A percentile compares a stretch with the other conserved stretches of the same genome.
phyloP scores from a whole-genome alignment of 2,113 vertebrate genomes.

The Gila orcuttii region DNA sequence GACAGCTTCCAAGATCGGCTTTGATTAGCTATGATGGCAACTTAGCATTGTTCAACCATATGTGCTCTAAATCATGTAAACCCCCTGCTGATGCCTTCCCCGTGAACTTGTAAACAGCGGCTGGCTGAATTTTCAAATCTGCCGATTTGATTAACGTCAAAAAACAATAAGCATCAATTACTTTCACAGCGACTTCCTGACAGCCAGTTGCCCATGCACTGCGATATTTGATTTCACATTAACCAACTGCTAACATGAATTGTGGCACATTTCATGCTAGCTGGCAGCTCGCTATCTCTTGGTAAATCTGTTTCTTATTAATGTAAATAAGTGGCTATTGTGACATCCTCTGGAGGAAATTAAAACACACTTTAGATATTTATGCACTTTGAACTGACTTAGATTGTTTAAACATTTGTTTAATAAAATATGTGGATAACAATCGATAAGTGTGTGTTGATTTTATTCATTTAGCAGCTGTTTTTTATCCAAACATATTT shows the following conservation, averaged over 20 bases:
- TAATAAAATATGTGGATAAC: background rate
- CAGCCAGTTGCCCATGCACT: conserved; percentile 13
- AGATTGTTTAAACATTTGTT: conserved; percentile 14
- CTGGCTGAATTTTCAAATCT: conserved; percentile 26
- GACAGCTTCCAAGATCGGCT: background rate
- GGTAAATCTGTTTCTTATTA: conserved; percentile 32
- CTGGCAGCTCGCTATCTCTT: conserved; percentile 28
- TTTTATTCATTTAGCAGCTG: background rate
- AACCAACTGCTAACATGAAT: conserved; percentile 24
- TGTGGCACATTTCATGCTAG: conserved; percentile 22
- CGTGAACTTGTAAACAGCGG: conserved; percentile 12
- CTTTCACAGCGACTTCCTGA: conserved; percentile 14
- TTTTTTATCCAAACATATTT: background rate
- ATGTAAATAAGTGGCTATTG: conserved; percentile 30
- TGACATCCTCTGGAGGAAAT: conserved; percentile 13
- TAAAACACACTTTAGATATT: background rate
- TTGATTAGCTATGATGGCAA: conserved; percentile 13
- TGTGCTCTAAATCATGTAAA: conserved; percentile 31
- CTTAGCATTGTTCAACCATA: conserved; percentile 7
- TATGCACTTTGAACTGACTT: background rate
- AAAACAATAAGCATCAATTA: conserved; percentile 38
- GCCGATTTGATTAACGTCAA: conserved; percentile 36
- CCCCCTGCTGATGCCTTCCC: conserved; percentile 16
- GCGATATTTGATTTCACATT: conserved; percentile 32
- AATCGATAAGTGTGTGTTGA: background rate